These are phyloP conservation scores for Petrocephalus zakoni DNA, from an alignment of 2,113 vertebrate genomes.

Conservation along the genomic window DNA sequence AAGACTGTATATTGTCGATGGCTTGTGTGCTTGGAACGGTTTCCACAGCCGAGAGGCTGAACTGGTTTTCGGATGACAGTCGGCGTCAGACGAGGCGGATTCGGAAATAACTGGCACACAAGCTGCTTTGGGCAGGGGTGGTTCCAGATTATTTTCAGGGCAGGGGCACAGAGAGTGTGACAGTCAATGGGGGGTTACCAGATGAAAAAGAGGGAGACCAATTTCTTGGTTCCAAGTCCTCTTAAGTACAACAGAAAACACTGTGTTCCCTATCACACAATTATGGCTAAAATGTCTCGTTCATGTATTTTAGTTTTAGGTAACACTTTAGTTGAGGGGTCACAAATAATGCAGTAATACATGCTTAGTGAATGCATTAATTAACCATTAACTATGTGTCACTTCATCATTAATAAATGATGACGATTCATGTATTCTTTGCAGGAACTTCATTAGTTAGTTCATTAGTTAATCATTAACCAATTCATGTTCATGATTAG, in stretches of 20 bases:
- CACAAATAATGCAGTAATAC: too few species aligned
- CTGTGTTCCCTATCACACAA: neutral
- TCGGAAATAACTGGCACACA: neutral
- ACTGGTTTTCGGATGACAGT: neutral
- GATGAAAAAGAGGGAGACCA: neutral
- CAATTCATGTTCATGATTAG: too few species aligned
- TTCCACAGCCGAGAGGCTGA: neutral
- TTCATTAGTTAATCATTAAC: too few species aligned
- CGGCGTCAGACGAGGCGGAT: neutral
- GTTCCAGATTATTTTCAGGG: neutral
- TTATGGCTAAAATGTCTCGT: too few species aligned
- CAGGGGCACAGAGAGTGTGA: neutral
- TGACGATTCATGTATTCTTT: too few species aligned
- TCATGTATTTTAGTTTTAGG: too few species aligned
- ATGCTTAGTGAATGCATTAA: too few species aligned
- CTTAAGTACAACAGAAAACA: neutral
- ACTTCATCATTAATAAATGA: too few species aligned
- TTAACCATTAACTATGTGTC: too few species aligned
- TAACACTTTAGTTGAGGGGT: too few species aligned
- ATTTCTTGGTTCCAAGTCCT: neutral
- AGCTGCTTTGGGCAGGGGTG: neutral
- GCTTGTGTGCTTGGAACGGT: neutral
- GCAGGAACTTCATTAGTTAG: too few species aligned
- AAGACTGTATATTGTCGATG: neutral
- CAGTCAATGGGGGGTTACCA: neutral